Conservation (phyloP, 2,113 vertebrate species). For the Aphelocoma coerulescens region DNA sequence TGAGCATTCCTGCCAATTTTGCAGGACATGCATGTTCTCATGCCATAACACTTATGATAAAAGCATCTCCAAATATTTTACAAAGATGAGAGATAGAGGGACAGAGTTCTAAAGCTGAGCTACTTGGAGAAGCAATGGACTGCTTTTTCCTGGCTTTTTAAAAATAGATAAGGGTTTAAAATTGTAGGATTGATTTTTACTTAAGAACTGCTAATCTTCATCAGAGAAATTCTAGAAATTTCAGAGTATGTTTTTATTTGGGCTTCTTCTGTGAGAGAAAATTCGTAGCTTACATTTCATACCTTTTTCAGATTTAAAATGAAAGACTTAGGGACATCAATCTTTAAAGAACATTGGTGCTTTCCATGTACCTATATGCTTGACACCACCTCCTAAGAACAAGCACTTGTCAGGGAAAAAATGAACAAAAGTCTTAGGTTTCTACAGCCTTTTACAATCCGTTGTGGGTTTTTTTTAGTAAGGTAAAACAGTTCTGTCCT, state of each 20-base stretch:
- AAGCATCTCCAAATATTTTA: not conserved
- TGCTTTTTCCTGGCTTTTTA: not conserved
- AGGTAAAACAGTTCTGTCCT: not conserved
- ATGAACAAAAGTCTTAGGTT: not conserved
- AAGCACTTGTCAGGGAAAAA: not conserved
- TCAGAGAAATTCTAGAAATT: not conserved
- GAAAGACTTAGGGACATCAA: not conserved
- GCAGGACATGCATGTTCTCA: not conserved
- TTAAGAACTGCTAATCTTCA: not conserved
- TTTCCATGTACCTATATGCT: not conserved
- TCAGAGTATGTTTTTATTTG: not conserved
- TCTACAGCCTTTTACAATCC: not conserved
- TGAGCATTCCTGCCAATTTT: not conserved
- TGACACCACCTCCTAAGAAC: not conserved
- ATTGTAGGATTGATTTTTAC: not conserved
- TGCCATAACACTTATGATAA: fast-evolving
- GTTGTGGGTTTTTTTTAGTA: not conserved
- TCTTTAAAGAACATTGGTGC: not conserved
- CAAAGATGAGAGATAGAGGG: not conserved
- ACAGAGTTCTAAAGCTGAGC: not conserved
- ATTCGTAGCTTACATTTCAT: not conserved
- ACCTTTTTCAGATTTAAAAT: not conserved
- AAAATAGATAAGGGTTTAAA: not conserved
- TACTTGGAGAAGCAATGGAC: not conserved
- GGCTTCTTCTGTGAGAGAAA: not conserved